Evolutionary conservation across 2,888 invertebrate genomes (phyloP).

Genomic region (Epistrophella euchroma): DNA sequence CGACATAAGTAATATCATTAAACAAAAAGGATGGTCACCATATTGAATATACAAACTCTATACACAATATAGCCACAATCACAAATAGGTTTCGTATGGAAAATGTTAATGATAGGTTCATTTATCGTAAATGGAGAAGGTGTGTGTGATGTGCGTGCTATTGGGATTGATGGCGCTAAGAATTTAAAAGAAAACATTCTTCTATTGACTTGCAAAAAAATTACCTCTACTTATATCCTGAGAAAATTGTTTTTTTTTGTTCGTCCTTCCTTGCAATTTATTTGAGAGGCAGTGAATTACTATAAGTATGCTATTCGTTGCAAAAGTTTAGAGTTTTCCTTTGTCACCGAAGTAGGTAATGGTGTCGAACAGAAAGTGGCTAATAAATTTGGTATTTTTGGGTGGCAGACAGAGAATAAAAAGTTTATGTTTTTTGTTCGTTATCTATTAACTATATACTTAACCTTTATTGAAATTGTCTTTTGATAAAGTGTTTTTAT

Average conservation of each 20-base stretch:
- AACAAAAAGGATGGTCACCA: background rate
- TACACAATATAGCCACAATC: background rate
- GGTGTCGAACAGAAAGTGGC: conserved; percentile 24
- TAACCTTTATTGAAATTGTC: conserved; percentile 22
- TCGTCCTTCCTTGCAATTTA: conserved; percentile 15
- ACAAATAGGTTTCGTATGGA: conserved; percentile 23
- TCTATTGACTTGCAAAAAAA: background rate
- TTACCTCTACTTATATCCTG: background rate
- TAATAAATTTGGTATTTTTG: conserved; percentile 23
- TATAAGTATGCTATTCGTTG: conserved; percentile 33
- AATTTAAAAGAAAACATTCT: conserved; percentile 44
- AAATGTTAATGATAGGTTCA: conserved; percentile 43
- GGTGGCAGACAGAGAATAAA: conserved; percentile 22
- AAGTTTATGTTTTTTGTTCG: conserved; percentile 3
- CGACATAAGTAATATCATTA: no score
- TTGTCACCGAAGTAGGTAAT: conserved; percentile 32
- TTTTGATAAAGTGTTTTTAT: conserved; percentile 28
- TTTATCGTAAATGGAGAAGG: conserved; percentile 2
- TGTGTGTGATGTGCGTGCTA: conserved; percentile 6
- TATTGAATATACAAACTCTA: background rate
- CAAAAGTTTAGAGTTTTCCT: conserved; percentile 49
- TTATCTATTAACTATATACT: conserved; percentile 16
- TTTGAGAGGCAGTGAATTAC: conserved; percentile 35
- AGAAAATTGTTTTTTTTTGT: conserved; percentile 27
- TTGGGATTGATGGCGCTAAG: conserved; percentile 33